These are phyloP conservation scores for Tachuris rubrigastra DNA, from an alignment of 2,113 vertebrate species.

Conservation along the genomic window DNA sequence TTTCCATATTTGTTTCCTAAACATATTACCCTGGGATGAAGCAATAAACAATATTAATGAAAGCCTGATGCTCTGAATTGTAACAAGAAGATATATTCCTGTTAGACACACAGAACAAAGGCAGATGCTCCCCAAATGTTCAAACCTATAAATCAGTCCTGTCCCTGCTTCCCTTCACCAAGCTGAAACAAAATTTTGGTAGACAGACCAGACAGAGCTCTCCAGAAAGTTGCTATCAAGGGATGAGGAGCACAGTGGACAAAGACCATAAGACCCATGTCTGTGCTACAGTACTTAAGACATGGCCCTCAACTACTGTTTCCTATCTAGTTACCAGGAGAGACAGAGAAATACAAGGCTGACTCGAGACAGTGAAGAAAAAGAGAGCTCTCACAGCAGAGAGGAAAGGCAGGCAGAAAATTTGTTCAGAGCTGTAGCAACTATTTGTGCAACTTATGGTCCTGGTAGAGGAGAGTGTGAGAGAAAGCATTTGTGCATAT, in stretches of 20 bases:
- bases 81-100: neutral
- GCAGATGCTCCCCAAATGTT: neutral
- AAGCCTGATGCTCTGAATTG: neutral
- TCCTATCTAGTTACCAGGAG: neutral
- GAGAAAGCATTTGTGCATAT: neutral
- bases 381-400: neutral
- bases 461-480: neutral
- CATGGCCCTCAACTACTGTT: neutral
- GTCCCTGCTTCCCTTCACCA: neutral
- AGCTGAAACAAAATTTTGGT: neutral
- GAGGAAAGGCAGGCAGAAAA: neutral
- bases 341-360: neutral
- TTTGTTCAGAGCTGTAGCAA: neutral
- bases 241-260: neutral
- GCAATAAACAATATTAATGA: neutral
- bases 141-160: neutral
- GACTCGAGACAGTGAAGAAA: neutral
- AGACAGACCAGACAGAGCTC: neutral
- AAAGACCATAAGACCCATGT: neutral
- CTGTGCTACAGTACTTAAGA: neutral
- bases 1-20: constrained; percentile 19
- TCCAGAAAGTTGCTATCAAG: neutral
- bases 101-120: neutral
- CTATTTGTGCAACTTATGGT: neutral
- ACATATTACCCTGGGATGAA: constrained; percentile 7